Evolutionary conservation across 2,888 invertebrate genomes (phyloP).

Genomic region (Callinectes sapidus): DNA sequence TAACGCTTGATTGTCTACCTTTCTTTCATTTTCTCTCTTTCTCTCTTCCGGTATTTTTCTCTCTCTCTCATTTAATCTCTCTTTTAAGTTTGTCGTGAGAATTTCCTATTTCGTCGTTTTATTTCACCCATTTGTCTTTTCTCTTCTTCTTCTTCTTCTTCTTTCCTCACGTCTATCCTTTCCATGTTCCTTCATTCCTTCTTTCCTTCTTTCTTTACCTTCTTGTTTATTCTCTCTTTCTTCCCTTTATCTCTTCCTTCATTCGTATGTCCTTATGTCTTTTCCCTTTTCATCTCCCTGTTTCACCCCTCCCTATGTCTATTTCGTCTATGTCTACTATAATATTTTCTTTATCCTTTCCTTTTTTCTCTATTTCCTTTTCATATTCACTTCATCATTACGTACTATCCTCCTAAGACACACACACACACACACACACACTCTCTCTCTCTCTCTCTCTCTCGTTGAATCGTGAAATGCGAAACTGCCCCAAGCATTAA

Average conservation of each 20-base stretch:
- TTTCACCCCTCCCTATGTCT: neutral
- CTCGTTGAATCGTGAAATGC: neutral
- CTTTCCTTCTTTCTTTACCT: neutral
- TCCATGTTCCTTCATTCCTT: no score
- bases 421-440: neutral
- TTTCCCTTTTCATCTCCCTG: no score
- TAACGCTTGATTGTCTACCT: neutral
- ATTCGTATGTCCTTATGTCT: no score
- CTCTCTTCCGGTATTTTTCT: neutral
- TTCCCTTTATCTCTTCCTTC: neutral
- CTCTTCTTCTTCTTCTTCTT: no score
- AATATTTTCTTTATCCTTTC: no score
- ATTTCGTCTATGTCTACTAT: no score
- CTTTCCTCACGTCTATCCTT: neutral
- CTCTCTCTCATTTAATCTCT: neutral
- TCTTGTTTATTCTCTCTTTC: no score
- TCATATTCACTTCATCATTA: no score
- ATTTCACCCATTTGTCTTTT: neutral
- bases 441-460: neutral
- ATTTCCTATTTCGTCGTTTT: neutral
- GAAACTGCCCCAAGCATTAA: slow-evolving; percentile 17
- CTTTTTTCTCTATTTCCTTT: no score
- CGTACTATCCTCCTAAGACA: no score
- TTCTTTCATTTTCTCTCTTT: neutral
- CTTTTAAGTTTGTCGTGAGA: neutral